Evolutionary conservation across 2,888 invertebrate species (phyloP), one percentile per base, ranked within the genome.

Genomic region (Galeopsomyia nigrocyanea): DNA sequence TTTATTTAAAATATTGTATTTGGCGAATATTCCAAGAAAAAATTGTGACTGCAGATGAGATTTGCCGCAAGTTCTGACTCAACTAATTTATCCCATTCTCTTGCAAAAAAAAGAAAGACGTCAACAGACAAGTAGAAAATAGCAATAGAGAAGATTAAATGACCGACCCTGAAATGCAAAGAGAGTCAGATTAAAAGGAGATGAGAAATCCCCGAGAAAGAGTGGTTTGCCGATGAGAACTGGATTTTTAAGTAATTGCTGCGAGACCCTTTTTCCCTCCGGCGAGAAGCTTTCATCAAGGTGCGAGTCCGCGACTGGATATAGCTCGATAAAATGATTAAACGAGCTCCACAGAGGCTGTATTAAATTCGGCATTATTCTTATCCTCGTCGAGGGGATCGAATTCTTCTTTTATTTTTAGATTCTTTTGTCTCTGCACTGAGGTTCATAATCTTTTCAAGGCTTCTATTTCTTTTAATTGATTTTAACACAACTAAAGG

Each of bases 241-340:
- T 71, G 51, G 58, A 50, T 73, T 78, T 77, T 80, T 79, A 79
- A 81, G 80, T 81, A 80, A 81, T 80, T 80, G 78, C 77, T 75
- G 7, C 26, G 58, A 6, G 39, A 57, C 56, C 56, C 49, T 26
- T 26, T 26, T 57, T 62, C 51, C 47, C 53, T 67, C 53, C 56
- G 53, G 31, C 9, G 57, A 17, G 26, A 56, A 69, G 74, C 77
- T 79, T 80, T 80, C 77, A 74, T 76, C 77, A 75, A 65, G 70
- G 71, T 64, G 72, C 71, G 61, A 72, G 62, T 31, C 6, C 58
- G 46, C 53, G 58, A 21, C 26, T 22, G 62, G 61, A 63, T 65
- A 77, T 65, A 77, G 78, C 78, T 78, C 80, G 81, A 82, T 82
- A 80, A 81, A 81, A 80, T 80, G 79, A 81, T 81, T 80, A 81